Percentiles rank a stretch among this genome's conserved stretches.
These are phyloP conservation scores for Bursaphelenchus mucronatus DNA, from an alignment of 1,140 invertebrate genomes.

Conservation along the genomic window DNA sequence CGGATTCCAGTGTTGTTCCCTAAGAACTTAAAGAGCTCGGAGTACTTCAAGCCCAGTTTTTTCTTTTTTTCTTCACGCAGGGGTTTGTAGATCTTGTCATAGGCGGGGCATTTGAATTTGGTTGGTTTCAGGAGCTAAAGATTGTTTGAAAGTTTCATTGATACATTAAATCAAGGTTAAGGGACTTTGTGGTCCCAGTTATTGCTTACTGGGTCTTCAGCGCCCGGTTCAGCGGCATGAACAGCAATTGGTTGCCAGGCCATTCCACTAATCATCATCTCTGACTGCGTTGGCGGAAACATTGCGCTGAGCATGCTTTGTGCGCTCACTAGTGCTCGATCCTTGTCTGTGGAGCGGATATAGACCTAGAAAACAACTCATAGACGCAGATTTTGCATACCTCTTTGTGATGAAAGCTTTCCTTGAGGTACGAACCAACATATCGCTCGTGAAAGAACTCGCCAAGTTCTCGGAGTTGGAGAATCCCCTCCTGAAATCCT, in stretches of 20 bases:
- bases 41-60: slow-evolving; percentile 11
- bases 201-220: slow-evolving; percentile 21
- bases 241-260: slow-evolving; percentile 35
- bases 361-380: slow-evolving; percentile 8
- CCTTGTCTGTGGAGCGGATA: slow-evolving; percentile 32
- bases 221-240: slow-evolving; percentile 11
- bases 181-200: neutral
- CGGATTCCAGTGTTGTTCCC: slow-evolving; percentile 2
- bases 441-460: slow-evolving; percentile 40
- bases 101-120: slow-evolving; percentile 19
- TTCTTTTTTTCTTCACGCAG: slow-evolving; percentile 4
- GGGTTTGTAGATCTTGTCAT: slow-evolving; percentile 3
- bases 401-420: slow-evolving; percentile 19
- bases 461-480: slow-evolving; percentile 37
- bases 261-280: neutral
- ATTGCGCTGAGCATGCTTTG: slow-evolving; percentile 26
- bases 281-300: slow-evolving; percentile 21
- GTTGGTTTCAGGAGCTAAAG: slow-evolving; percentile 28
- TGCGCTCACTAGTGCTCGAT: slow-evolving; percentile 27
- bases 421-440: slow-evolving; percentile 25
- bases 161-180: neutral
- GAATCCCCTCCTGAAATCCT: slow-evolving; percentile 43
- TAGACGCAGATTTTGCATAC: neutral
- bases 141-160: too few species aligned
- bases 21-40: slow-evolving; percentile 20